Evolutionary conservation across 2,797 vertebrate species (phyloP).

Genomic region (Smutsia gigantea): DNA sequence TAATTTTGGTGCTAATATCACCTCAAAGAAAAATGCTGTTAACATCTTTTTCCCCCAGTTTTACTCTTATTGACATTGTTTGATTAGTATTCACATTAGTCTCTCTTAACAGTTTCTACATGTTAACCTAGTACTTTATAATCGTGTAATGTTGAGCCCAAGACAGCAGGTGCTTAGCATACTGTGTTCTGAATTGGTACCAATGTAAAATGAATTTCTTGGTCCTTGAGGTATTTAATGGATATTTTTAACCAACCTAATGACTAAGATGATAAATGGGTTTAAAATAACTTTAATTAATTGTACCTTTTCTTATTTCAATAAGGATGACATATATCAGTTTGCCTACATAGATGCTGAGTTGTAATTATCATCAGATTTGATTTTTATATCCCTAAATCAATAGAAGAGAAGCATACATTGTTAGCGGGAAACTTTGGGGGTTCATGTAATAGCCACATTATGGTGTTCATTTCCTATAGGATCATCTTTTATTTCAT

Average conservation of each 20-base stretch:
- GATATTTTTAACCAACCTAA: conserved; percentile 50
- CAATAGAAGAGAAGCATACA: neutral
- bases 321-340: neutral
- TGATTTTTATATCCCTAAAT: conserved; percentile 27
- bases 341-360: neutral
- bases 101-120: neutral
- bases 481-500: neutral
- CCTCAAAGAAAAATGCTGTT: neutral
- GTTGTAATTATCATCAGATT: neutral
- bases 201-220: conserved; percentile 41
- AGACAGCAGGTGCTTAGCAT: conserved; percentile 30
- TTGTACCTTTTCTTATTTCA: conserved; percentile 47
- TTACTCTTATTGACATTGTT: neutral
- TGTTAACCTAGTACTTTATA: conserved; percentile 12
- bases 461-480: neutral
- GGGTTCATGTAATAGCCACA: neutral
- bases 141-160: conserved; percentile 34
- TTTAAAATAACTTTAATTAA: conserved; percentile 58
- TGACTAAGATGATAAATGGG: conserved; percentile 48
- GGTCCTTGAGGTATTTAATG: conserved; percentile 32
- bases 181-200: conserved; percentile 26
- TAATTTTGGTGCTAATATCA: neutral
- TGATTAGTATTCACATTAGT: neutral
- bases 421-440: neutral
- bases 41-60: neutral